Evolutionary conservation across 2,888 invertebrate species (phyloP).

Genomic region (Lapara coniferarum): DNA sequence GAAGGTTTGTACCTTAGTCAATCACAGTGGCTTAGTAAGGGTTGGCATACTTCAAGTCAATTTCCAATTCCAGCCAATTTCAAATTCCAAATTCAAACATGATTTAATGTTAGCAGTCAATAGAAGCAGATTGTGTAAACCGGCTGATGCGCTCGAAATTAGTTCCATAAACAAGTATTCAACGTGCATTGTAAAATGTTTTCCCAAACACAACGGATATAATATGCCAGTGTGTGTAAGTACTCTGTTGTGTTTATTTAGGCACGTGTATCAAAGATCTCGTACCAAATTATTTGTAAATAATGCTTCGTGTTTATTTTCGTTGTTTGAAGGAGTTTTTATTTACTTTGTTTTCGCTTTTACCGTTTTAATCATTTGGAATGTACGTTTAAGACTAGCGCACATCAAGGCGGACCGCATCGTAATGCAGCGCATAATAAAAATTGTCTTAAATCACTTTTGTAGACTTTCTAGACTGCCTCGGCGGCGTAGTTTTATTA

Average conservation of each 20-base stretch:
- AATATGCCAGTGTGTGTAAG: not conserved
- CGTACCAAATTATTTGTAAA: constrained; percentile 8
- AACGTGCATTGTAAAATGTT: constrained; percentile 15
- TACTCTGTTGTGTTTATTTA: constrained; percentile 19
- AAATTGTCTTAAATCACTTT: no score
- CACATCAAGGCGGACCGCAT: no score
- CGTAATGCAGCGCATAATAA: no score
- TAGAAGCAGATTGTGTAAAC: not conserved
- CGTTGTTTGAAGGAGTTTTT: not conserved
- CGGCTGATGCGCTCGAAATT: not conserved
- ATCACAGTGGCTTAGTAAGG: no score
- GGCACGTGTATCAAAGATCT: constrained; percentile 13
- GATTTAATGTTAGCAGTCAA: constrained; percentile 6
- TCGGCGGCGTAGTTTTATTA: no score
- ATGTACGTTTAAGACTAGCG: no score
- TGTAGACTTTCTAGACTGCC: no score
- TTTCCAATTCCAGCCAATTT: not conserved
- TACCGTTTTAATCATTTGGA: not conserved
- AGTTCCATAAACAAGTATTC: not conserved
- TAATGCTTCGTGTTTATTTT: not conserved
- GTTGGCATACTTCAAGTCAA: no score
- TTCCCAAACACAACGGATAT: not conserved
- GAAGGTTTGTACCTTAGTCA: no score
- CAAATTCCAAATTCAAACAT: not conserved
- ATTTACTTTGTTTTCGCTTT: constrained; percentile 1